Base-by-base conservation (phyloP, 2,113 vertebrate species). In the Lasiurus borealis region DNA sequence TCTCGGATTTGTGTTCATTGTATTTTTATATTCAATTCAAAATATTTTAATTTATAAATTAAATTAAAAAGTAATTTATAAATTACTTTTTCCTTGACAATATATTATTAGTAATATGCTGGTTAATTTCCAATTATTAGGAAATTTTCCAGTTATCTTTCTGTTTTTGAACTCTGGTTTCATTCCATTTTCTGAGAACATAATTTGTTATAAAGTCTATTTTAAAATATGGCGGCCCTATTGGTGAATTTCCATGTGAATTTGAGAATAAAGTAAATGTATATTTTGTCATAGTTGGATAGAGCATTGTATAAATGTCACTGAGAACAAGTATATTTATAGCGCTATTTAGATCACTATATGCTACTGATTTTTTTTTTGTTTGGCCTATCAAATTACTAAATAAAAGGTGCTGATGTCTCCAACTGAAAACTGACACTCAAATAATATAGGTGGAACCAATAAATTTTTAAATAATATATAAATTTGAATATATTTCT, bases 21-120 rank as follows among this genome's bases (percentile, higher is more conserved):
- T 68, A 59, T 40, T 71, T 59, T 85, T 59, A 71, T 21, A 52
- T 12, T 71, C 23, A 69, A 8, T 59, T 72, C 13, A 85, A 69
- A 85, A 73, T 80, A 71, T 73, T 85, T 94, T 80, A 48, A 92
- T 44, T 92, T 92, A 13, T 62, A 46, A n/a, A n/a, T n/a, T n/a
- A n/a, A n/a, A n/a, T n/a, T n/a, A n/a, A n/a, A n/a, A n/a, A n/a
- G n/a, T n/a, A n/a, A n/a, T n/a, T n/a, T n/a, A n/a, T n/a, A n/a
- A n/a, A n/a, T n/a, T 66, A 80, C 71, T 71, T 48, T 66, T 85
- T 40, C n/a, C 69, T 75, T 62, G 9, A 44, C 7, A 54, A 36
- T 40, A 50, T 36, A 21, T 84, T 46, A 64, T 1, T 84, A 48
- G 12, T 85, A 78, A 2, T 72, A 40, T 85, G 7, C 8, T 62